These are phyloP conservation scores for Orthonevra nobilis DNA, from an alignment of 2,888 invertebrate genomes.

Conservation along the genomic window DNA sequence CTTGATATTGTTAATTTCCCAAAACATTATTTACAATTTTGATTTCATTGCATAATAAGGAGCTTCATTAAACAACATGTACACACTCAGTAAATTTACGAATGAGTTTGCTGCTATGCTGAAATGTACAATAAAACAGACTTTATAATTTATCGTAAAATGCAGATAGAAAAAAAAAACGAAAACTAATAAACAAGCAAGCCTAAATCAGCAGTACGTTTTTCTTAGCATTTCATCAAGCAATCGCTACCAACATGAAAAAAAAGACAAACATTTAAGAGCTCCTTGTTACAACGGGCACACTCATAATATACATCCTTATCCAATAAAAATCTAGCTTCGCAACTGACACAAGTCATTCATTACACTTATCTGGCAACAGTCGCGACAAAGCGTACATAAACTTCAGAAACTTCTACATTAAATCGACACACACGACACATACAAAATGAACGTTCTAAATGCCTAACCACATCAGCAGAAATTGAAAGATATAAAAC, in stretches of 20 bases:
- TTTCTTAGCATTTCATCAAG: not conserved
- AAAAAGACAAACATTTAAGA: not conserved
- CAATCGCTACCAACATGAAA: constrained; percentile 18
- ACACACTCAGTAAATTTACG: no score
- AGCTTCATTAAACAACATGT: no score
- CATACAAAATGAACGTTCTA: not conserved
- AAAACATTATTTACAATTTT: no score
- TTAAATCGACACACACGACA: constrained; percentile 12
- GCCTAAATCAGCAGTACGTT: no score
- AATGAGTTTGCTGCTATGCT: no score
- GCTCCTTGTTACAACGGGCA: not conserved
- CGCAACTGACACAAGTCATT: constrained; percentile 23
- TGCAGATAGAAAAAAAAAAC: no score
- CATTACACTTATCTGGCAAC: constrained; percentile 31
- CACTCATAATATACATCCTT: constrained; percentile 6
- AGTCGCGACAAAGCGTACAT: constrained; percentile 35
- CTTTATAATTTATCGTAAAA: no score
- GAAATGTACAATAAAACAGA: no score
- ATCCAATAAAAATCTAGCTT: constrained; percentile 9
- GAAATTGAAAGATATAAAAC: constrained; percentile 31
- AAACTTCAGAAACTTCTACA: constrained; percentile 32
- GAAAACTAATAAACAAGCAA: no score
- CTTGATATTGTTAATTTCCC: no score
- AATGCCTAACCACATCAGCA: constrained; percentile 19
- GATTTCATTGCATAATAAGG: no score